Base-by-base conservation (phyloP, 2,888 invertebrate species). In the Xiphydria camelus region DNA sequence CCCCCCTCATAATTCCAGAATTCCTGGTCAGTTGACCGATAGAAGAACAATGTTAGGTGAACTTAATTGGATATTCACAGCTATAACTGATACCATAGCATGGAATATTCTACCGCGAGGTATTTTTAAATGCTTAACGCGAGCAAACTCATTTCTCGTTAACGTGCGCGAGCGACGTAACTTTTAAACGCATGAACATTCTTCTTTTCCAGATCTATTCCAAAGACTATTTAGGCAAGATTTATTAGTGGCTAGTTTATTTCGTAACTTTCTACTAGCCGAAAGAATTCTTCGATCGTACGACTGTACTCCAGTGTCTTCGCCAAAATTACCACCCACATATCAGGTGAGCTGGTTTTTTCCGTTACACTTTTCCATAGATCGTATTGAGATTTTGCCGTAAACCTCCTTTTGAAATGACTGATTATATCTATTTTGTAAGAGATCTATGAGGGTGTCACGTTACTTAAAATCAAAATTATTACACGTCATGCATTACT, bases 31-130 rank as follows among this genome's bases (percentile, higher is more conserved):
- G 70, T 83, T 96, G 59, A 91, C 89, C 57, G 97, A 98, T 79
- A 83, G 97, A 14, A 83, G 95, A 62, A 97, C 99, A 19, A 94
- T 98, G 92, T 82, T 98, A 57, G 99, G 99, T 35, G 98, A 99
- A 79, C 80, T 99, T 48, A 99, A 99, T 81, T 99, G 99, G 99
- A 97, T 99, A 72, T 99, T 99, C 79, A 99, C 99, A 2, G 98
- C 99, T 32, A 96, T 99, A 61, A 99, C 99, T 0, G 99, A 99
- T 76, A 99, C 99, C 6, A 98, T 99, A 70, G 99, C 99, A 1
- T 99, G 98, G 98, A 96, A 96, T 74, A 91, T 91, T 29, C 80
- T 99, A 63, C 94, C 96, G 3, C 83, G 91, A 80, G 87, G 86
- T 86, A 69, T 55, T 51, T 18, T 4, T 19, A 12, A 20, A 35